phyloP scores from a whole-genome alignment of 2,797 vertebrate genomes.

The Pogonophryne albipinna region DNA sequence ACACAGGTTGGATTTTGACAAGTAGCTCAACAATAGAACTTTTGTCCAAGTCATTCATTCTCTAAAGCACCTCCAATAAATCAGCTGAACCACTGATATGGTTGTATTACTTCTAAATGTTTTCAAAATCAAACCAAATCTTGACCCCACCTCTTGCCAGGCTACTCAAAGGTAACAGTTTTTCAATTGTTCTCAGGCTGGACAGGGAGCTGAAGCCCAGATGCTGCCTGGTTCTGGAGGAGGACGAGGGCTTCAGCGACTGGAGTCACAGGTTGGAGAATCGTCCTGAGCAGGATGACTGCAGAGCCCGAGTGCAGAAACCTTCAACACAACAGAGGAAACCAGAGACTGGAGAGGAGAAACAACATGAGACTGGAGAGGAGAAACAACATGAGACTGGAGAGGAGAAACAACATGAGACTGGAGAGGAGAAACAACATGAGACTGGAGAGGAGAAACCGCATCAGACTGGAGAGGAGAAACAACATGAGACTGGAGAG shows the following conservation, averaged over 20 bases:
- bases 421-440: conserved; percentile 20
- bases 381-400: conserved; percentile 20
- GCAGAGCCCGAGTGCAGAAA: conserved; percentile 30
- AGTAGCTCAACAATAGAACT: not conserved
- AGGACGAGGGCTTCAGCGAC: conserved; percentile 94
- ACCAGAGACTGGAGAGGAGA: conserved; percentile 27
- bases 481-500: conserved; percentile 18
- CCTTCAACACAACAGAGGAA: conserved; percentile 25
- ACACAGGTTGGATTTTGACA: not conserved
- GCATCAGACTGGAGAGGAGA: conserved; percentile 25
- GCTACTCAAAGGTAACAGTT: not conserved
- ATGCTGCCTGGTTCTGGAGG: conserved; percentile 84
- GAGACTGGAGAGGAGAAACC: conserved; percentile 26
- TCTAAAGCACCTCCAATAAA: not conserved
- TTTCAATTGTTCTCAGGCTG: conserved; percentile 65
- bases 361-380: conserved; percentile 18
- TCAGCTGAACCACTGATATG: not conserved
- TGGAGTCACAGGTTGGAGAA: conserved; percentile 91
- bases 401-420: conserved; percentile 19
- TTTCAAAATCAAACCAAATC: not conserved
- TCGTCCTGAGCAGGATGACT: conserved; percentile 62
- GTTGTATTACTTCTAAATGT: not conserved
- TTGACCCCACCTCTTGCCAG: not conserved
- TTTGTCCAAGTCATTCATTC: not conserved
- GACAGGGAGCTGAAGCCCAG: conserved; percentile 81